Evolutionary conservation across 2,888 invertebrate species (phyloP).

Genomic region (Papilio demoleus): DNA sequence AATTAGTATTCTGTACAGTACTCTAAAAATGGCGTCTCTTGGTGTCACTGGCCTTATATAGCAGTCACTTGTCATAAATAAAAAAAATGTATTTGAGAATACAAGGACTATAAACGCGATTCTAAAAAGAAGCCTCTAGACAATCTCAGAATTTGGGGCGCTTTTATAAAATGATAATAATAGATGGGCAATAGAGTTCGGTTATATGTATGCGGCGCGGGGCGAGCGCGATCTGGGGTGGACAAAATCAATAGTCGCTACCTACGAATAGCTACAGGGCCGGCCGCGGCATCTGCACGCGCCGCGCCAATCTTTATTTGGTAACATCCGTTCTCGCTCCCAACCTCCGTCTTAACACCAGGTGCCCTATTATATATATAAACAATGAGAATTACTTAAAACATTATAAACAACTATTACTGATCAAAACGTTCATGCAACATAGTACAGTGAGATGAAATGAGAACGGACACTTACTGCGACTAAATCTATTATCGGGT

Average conservation of each 20-base stretch:
- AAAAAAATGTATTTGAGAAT: not conserved
- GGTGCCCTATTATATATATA: not conserved
- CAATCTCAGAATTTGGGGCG: constrained; percentile 51
- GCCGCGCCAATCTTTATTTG: constrained; percentile 73
- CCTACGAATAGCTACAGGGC: constrained; percentile 74
- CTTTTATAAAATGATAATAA: constrained; percentile 73
- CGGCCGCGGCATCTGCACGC: constrained; percentile 74
- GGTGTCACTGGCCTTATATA: constrained; percentile 73
- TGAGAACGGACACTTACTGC: no score
- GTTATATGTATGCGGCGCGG: constrained; percentile 51
- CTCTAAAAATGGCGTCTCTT: constrained; percentile 58
- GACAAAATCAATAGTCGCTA: constrained; percentile 81
- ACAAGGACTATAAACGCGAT: constrained; percentile 15
- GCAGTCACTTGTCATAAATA: constrained; percentile 44
- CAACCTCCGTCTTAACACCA: constrained; percentile 38
- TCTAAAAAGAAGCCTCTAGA: constrained; percentile 27
- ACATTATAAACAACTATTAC: not conserved
- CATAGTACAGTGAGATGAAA: not conserved
- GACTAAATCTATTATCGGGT: not conserved
- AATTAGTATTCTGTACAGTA: constrained; percentile 43
- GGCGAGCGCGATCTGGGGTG: constrained; percentile 72
- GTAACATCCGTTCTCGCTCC: constrained; percentile 60
- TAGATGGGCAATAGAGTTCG: constrained; percentile 70
- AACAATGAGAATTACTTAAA: not conserved
- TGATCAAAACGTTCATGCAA: no score